phyloP scores from a whole-genome alignment of 2,888 invertebrate species.

The Cheilosia vulpina region DNA sequence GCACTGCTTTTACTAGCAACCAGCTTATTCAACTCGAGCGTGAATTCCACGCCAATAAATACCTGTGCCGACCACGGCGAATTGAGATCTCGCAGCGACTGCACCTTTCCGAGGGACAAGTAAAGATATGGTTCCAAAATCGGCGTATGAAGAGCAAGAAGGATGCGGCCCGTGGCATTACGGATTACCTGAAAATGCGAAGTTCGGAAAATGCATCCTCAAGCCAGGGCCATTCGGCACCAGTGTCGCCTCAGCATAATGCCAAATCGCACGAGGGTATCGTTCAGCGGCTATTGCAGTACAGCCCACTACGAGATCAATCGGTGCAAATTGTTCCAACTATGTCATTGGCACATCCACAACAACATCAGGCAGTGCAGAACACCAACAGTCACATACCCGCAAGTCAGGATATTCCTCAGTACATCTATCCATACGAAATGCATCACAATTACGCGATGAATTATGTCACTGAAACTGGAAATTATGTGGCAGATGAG shows the following conservation, averaged over 20 bases:
- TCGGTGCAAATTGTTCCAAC: constrained; percentile 11
- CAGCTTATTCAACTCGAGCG: constrained; percentile 98
- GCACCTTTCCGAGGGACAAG: constrained; percentile 94
- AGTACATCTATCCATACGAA: constrained; percentile 58
- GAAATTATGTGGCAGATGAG: not conserved
- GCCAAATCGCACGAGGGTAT: constrained; percentile 75
- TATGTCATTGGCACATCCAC: constrained; percentile 37
- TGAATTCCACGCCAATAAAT: constrained; percentile 97
- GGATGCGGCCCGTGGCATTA: constrained; percentile 71
- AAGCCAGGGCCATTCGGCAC: constrained; percentile 38
- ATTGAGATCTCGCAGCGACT: constrained; percentile 98
- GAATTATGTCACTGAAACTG: not conserved
- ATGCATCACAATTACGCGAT: constrained; percentile 43
- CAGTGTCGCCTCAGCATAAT: constrained; percentile 43
- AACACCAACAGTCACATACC: not conserved
- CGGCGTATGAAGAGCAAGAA: constrained; percentile 91
- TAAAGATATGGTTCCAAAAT: constrained; percentile 94
- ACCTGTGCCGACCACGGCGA: constrained; percentile 94
- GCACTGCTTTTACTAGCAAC: constrained; percentile 97
- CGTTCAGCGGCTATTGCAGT: constrained; percentile 78
- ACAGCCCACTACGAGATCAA: constrained; percentile 56
- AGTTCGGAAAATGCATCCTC: constrained; percentile 45
- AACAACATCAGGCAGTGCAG: constrained; percentile 32
- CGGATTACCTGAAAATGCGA: constrained; percentile 41
- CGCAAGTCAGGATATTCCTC: constrained; percentile 26